Base-by-base conservation (phyloP, 1,140 invertebrate genomes). In the Anthonomus grandis region DNA sequence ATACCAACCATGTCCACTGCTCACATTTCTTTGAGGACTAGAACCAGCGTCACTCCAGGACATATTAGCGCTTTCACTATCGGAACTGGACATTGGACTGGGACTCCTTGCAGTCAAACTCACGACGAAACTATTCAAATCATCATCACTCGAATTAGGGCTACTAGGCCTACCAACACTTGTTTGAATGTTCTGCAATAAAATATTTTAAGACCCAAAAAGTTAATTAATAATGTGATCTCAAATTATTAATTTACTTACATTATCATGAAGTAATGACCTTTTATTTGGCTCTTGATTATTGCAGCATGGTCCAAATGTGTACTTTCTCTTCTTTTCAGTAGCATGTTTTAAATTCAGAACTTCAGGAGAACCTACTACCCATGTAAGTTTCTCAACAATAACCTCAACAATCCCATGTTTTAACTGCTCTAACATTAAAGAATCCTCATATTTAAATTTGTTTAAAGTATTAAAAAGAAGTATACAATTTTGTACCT, bases 381-480 rank as follows among this genome's bases (percentile, higher is more conserved):
- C 17, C 52, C 61, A 59, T 18, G 58, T 52, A 21, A 72, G 21
- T 54, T 70, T 72, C 1, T 64, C 52, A 12, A 62, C 53, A 6
- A 72, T 36, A 9, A 69, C 52, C 5, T 48, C 47, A 9, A 72
- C 55, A 19, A 68, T 59, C 31, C 66, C 61, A 19, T 51, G 34
- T 18, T 49, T 53, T 1, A 71, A 18, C 44, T 71, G 69, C 19
- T 59, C 64, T 24, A 53, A 15, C 24, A 72, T 55, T n/a, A 69
- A 44, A 13, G 17, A 50, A 10, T 68, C 63, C 37, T 69, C 61
- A 53, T 67, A 69, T 48, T 54, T 63, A 50, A 66, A 70, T 42
- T 69, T 70, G 24, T 62, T 66, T 25, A 72, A 54, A 18, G 66
- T 65, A 13, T 57, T 52, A 10, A 68, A 18, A 4, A 72, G 58